Base-by-base conservation (phyloP, 2,888 invertebrate genomes). In the Cephus pulcher region DNA sequence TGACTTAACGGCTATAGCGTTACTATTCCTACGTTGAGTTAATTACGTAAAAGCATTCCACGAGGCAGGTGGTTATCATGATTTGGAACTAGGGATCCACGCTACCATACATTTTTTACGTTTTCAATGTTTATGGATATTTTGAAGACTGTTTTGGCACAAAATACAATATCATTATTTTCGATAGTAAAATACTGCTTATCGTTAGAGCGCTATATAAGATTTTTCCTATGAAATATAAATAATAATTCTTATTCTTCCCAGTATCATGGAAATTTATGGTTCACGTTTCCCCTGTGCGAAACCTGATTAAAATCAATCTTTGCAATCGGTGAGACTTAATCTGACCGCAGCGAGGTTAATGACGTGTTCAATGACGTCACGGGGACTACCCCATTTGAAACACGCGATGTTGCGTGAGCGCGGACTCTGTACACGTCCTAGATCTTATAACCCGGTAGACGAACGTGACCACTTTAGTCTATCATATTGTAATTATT, bases 401-500 rank as follows among this genome's bases (percentile, higher is more conserved):
- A 69, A 75, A 35, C 88, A 89, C 88, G 88, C 89, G 84, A 88
- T 82, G 79, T 88, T 84, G 88, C 88, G 86, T 88, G 85, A 80
- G 79, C 74, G 35, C 77, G 77, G 78, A 77, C 34, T 69, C n/a
- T 73, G 69, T 84, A 76, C 79, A 77, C 82, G 83, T 80, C 84
- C 86, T 85, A 86, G 78, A 84, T 87, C 80, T 80, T 70, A 74
- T 40, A 11, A 23, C 30, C 11, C n/a, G 69, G 56, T 73, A 75
- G 56, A 56, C 23, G 23, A 56, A 56, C 56, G 56, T 23, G 23
- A 56, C 56, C 23, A 56, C 56, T 56, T 23, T 56, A 56, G 56
- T 56, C 56, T 23, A 56, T 56, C 56, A 23, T 9, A 6, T 56
- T 9, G 23, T 56, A 56, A 56, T 56, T 56, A 56, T 56, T 56